Percentiles rank a stretch among this genome's conserved stretches.
Conservation (phyloP, 2,113 vertebrate species). For the Uropsilus gracilis region DNA sequence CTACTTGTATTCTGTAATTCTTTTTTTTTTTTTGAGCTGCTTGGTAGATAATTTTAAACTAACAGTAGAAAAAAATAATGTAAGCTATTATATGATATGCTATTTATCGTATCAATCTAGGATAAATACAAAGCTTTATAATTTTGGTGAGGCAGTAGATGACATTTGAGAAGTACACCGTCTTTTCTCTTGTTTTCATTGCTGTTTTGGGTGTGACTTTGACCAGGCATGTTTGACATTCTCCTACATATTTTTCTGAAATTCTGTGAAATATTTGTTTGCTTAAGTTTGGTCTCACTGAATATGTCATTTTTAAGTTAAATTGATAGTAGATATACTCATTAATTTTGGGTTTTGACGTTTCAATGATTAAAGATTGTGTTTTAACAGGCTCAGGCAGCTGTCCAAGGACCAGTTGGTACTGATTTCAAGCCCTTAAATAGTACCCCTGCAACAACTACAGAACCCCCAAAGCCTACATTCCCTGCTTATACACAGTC, state of each 20-base stretch:
- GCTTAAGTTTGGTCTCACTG: constrained; percentile 75
- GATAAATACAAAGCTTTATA: constrained; percentile 41
- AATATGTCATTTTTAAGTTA: constrained; percentile 73
- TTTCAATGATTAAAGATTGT: constrained; percentile 73
- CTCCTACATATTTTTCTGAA: constrained; percentile 50
- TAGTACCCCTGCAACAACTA: constrained; percentile 89
- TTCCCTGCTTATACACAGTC: constrained; percentile 99
- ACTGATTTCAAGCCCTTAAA: constrained; percentile 94
- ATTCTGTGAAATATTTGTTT: constrained; percentile 60
- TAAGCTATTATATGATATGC: neutral
- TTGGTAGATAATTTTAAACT: constrained; percentile 74
- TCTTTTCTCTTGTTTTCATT: constrained; percentile 56
- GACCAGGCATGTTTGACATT: constrained; percentile 68
- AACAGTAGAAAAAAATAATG: constrained; percentile 49
- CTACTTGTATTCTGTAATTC: constrained; percentile 30
- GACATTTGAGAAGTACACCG: neutral
- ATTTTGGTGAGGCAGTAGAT: constrained; percentile 39
- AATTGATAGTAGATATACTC: constrained; percentile 10
- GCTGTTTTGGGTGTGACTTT: constrained; percentile 75
- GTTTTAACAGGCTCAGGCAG: constrained; percentile 92
- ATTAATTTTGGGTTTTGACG: neutral
- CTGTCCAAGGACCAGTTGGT: constrained; percentile 91
- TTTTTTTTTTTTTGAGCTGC: constrained; percentile 49
- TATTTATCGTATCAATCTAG: constrained; percentile 29
- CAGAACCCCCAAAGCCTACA: constrained; percentile 96